Evolutionary conservation across 2,113 vertebrate species (phyloP).

Genomic region (Gavialis gangeticus): DNA sequence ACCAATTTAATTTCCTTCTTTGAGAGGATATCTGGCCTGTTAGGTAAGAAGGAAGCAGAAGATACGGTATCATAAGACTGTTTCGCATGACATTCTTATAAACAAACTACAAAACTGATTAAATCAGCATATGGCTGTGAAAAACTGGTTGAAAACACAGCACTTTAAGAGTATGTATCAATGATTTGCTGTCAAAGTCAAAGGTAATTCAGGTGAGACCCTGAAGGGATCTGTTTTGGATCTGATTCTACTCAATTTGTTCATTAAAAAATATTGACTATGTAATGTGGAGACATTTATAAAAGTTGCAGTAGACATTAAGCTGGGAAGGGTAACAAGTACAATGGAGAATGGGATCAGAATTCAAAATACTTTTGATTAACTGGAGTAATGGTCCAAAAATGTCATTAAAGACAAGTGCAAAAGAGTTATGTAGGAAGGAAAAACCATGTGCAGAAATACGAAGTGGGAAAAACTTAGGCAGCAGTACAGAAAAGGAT

Average conservation of each 20-base stretch:
- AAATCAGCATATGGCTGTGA: not conserved
- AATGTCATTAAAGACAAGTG: too few relatives aligned
- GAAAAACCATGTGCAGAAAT: too few relatives aligned
- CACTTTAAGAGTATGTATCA: not conserved
- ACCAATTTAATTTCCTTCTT: conserved; percentile 22
- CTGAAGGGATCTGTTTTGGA: not conserved
- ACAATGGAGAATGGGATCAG: too few relatives aligned
- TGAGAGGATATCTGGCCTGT: not conserved
- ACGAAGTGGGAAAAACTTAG: too few relatives aligned
- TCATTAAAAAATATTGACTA: not conserved
- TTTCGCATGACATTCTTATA: not conserved
- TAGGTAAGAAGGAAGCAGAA: not conserved
- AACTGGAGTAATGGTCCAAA: too few relatives aligned
- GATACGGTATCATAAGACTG: too few relatives aligned
- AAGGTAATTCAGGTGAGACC: not conserved
- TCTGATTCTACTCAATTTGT: not conserved
- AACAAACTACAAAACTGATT: not conserved
- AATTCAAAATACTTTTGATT: too few relatives aligned
- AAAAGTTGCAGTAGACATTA: too few relatives aligned
- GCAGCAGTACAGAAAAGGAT: too few relatives aligned
- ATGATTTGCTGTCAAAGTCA: not conserved
- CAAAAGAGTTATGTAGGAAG: too few relatives aligned
- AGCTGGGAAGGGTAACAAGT: too few relatives aligned
- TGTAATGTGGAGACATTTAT: too few relatives aligned
- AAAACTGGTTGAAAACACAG: not conserved